phyloP scores from a whole-genome alignment of 2,888 invertebrate species.

The Ennomos fuscantarius region DNA sequence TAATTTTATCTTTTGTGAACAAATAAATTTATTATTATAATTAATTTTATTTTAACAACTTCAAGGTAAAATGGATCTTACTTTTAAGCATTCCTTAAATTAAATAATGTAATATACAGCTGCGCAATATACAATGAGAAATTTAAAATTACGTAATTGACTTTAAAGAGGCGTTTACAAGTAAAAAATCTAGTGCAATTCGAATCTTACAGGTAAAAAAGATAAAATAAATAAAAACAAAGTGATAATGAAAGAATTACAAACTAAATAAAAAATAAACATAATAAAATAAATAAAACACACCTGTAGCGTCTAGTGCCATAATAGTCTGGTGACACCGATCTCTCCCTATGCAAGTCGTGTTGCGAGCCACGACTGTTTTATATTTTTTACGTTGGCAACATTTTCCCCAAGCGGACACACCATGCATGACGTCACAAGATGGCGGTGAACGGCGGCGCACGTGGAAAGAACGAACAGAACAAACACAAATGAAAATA shows the following conservation, averaged over 20 bases:
- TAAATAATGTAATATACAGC: no score
- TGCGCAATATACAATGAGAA: no score
- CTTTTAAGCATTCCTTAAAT: no score
- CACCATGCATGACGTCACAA: conserved; percentile 81
- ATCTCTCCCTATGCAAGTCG: conserved; percentile 87
- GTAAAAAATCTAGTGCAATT: no score
- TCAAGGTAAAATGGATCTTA: no score
- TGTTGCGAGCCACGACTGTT: conserved; percentile 90
- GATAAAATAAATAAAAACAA: conserved; percentile 8
- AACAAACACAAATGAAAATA: conserved; percentile 34
- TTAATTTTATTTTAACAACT: no score
- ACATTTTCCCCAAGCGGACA: conserved; percentile 52
- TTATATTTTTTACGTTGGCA: conserved; percentile 46
- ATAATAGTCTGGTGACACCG: conserved; percentile 90
- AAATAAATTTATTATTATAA: no score
- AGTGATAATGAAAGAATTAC: conserved; percentile 9
- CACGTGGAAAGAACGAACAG: conserved; percentile 47
- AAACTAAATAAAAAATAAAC: background rate
- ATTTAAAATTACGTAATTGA: no score
- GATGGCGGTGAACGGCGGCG: conserved; percentile 59
- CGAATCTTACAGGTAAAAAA: no score
- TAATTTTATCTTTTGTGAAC: no score
- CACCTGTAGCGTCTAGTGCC: conserved; percentile 92
- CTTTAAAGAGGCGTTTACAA: no score
- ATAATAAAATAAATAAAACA: conserved; percentile 59